Base-by-base conservation (phyloP, 2,888 invertebrate species). In the Trissolcus japonicus region DNA sequence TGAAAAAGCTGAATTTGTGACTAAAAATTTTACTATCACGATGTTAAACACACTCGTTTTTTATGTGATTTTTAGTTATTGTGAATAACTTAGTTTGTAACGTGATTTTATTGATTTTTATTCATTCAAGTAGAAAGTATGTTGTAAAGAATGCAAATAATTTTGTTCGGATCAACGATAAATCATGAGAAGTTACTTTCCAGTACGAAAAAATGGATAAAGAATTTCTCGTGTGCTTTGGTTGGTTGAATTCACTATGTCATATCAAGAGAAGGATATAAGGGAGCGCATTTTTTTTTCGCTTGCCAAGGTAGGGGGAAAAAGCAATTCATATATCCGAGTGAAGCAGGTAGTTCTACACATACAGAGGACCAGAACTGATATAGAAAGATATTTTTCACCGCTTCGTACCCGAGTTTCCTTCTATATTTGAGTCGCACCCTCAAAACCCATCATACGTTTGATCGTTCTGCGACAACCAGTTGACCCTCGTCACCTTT, bases 351-450 rank as follows among this genome's bases (percentile, higher is more conserved):
- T 48, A 46, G 63, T 67, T 54, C 21, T 6, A 66, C 9, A 35
- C 35, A 29, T 4, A n/a, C n/a, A n/a, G n/a, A 11, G 35, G 40
- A 72, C 62, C 80, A 77, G 79, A 80, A 76, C 80, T 80, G 79
- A 81, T 82, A 80, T 78, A 81, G 79, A 81, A 82, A 80, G 81
- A 83, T 81, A 83, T 81, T 81, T 82, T 82, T 81, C 81, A 77
- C 71, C 56, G 68, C 55, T 69, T 63, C 65, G 41, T 55, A 46
- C 25, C 17, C 21, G 56, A 59, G 53, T 53, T 68, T 59, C 17
- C 72, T 57, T 50, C 59, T 56, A 68, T 21, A 16, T 35, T 21
- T 13, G 46, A 35, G 25, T 59, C 35, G 35, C 35, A 35, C 55
- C 60, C 57, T 40, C 63, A 40, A 69, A 65, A 53, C 43, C 41